A percentile compares a stretch with the other conserved stretches of the same genome.
phyloP scores from a whole-genome alignment of 2,113 vertebrate species.

The Mystacornis crossleyi region DNA sequence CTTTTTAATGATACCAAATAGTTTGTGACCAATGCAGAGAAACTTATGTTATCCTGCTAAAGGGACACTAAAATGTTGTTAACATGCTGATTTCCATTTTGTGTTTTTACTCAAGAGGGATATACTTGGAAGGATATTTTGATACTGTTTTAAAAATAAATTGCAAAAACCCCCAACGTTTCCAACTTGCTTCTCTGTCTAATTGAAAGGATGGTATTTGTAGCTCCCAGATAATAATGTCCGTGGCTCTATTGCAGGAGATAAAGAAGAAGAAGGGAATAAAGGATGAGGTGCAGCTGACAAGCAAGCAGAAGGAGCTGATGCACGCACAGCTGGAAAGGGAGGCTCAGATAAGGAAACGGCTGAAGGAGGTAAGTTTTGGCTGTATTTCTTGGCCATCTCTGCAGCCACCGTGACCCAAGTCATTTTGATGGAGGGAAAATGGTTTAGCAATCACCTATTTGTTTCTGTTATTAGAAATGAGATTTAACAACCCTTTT shows the following conservation, averaged over 20 bases:
- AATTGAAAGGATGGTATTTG: background rate
- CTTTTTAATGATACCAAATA: background rate
- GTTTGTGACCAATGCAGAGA: background rate
- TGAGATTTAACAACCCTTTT: background rate
- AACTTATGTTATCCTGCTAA: background rate
- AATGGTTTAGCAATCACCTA: background rate
- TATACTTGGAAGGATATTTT: background rate
- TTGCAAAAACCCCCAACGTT: fast-evolving
- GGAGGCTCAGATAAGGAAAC: constrained; percentile 86
- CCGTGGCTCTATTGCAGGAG: constrained; percentile 76
- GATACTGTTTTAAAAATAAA: background rate
- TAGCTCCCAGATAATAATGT: background rate
- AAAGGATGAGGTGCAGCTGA: constrained; percentile 93
- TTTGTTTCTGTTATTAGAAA: background rate
- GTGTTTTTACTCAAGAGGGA: background rate
- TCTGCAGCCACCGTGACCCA: background rate
- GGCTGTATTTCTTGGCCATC: background rate
- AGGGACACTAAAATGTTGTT: background rate
- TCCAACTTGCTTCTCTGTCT: background rate
- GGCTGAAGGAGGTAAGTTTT: constrained; percentile 79
- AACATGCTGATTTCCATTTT: background rate
- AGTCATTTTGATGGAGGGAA: background rate
- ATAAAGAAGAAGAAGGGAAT: constrained; percentile 97
- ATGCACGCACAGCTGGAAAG: constrained; percentile 90
- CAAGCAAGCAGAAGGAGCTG: constrained; percentile 96